These are phyloP conservation scores for Pungitius pungitius DNA, from an alignment of 2,113 vertebrate genomes.

Conservation along the genomic window DNA sequence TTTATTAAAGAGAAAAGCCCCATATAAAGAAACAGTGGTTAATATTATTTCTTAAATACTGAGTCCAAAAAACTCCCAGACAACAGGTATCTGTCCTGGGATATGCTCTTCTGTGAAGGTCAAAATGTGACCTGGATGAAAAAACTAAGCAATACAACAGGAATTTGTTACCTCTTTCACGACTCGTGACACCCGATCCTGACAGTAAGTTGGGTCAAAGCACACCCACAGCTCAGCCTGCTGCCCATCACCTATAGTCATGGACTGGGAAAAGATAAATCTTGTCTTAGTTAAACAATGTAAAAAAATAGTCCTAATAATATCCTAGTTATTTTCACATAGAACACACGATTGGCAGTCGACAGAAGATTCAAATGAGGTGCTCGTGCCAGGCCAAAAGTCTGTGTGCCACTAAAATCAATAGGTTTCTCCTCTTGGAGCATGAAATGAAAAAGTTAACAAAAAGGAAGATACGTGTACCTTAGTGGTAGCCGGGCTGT, in stretches of 20 bases:
- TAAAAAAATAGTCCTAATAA: not conserved
- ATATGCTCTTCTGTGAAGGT: not conserved
- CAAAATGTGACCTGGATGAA: not conserved
- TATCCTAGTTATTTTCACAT: not conserved
- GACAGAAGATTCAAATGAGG: not conserved
- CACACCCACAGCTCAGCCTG: slow-evolving; percentile 79
- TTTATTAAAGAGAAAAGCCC: too few relatives aligned
- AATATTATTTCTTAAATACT: too few relatives aligned
- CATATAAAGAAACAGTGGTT: too few relatives aligned
- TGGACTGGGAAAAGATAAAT: slow-evolving; percentile 68
- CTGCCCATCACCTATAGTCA: slow-evolving; percentile 73
- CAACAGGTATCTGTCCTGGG: not conserved
- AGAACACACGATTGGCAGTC: not conserved
- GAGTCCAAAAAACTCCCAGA: not conserved
- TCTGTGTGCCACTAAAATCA: not conserved
- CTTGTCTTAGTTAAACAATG: not conserved
- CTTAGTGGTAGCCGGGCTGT: slow-evolving; percentile 60
- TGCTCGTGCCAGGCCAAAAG: not conserved
- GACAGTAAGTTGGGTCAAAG: slow-evolving; percentile 82
- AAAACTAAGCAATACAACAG: not conserved
- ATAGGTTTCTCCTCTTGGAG: not conserved
- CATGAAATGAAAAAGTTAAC: not conserved
- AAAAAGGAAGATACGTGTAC: slow-evolving; percentile 40
- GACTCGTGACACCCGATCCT: slow-evolving; percentile 68
- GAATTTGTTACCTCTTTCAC: slow-evolving; percentile 69